A percentile compares a stretch with the other conserved stretches of the same genome.
Conservation (phyloP, 2,113 vertebrate species). For the Centropus unirufus region DNA sequence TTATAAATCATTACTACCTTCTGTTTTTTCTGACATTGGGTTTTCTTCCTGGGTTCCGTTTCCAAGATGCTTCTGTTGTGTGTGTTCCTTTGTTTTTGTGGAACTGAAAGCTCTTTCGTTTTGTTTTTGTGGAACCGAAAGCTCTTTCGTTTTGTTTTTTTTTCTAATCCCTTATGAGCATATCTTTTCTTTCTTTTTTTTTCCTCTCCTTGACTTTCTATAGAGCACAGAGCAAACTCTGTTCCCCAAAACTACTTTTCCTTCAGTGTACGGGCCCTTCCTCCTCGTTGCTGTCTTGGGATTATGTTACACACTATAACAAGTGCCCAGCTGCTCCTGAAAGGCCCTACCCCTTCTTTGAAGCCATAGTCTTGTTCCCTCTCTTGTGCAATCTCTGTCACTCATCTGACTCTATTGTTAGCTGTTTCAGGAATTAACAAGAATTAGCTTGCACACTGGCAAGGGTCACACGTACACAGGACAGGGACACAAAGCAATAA, state of each 20-base stretch:
- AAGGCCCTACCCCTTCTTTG: not conserved
- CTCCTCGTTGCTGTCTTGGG: not conserved
- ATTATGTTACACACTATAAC: not conserved
- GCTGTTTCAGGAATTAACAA: not conserved
- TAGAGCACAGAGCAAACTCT: not conserved
- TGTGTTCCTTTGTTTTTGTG: not conserved
- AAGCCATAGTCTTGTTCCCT: not conserved
- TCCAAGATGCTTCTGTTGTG: not conserved
- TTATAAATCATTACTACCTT: not conserved
- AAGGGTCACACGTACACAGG: fast-evolving
- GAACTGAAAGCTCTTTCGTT: not conserved
- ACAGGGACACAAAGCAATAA: not conserved
- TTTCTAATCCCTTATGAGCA: not conserved
- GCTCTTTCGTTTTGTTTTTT: not conserved
- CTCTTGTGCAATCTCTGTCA: not conserved
- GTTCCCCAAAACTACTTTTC: conserved; percentile 3
- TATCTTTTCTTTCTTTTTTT: not conserved
- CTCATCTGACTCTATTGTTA: not conserved
- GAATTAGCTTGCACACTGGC: not conserved
- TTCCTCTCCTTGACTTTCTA: not conserved
- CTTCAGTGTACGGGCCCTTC: not conserved
- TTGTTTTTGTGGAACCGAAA: conserved; percentile 4
- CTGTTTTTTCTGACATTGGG: not conserved
- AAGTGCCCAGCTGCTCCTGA: not conserved
- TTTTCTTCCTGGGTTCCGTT: not conserved